Evolutionary conservation across 1,140 invertebrate species (phyloP).

Genomic region (Caerostris extrusa): DNA sequence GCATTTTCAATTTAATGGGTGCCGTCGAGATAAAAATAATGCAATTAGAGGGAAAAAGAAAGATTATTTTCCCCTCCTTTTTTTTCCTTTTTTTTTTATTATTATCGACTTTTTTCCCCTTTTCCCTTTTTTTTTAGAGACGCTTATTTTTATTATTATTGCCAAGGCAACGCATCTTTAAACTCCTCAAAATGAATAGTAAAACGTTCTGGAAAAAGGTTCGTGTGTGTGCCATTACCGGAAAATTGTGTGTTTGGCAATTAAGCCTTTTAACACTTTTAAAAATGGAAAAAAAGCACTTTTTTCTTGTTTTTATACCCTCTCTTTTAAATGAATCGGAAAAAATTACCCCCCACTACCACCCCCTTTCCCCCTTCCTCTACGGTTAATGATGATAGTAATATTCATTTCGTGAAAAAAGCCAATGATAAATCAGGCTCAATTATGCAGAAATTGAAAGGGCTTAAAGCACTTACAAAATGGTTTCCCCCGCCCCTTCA

Average conservation of each 20-base stretch:
- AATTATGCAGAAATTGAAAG: constrained; percentile 73
- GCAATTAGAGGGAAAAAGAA: constrained; percentile 71
- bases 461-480: constrained; percentile 70
- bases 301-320: constrained; percentile 27
- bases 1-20: constrained; percentile 71
- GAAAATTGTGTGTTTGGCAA: constrained; percentile 75
- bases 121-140: constrained; percentile 11
- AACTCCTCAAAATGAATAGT: constrained; percentile 44
- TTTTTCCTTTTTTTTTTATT: not conserved
- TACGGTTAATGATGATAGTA: constrained; percentile 70
- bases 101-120: constrained; percentile 60
- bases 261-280: constrained; percentile 66
- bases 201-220: constrained; percentile 66
- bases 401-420: constrained; percentile 67
- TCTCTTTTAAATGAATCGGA: constrained; percentile 35
- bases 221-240: constrained; percentile 50
- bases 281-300: not conserved
- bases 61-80: constrained; percentile 10
- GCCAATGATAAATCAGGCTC: constrained; percentile 70
- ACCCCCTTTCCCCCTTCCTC: not conserved
- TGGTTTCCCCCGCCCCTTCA: constrained; percentile 5
- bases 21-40: constrained; percentile 73
- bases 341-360: not conserved
- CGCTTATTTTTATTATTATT: constrained; percentile 68
- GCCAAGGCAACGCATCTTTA: not conserved